These are phyloP conservation scores for Hetaerina americana DNA, from an alignment of 1,140 invertebrate genomes.

Conservation along the genomic window DNA sequence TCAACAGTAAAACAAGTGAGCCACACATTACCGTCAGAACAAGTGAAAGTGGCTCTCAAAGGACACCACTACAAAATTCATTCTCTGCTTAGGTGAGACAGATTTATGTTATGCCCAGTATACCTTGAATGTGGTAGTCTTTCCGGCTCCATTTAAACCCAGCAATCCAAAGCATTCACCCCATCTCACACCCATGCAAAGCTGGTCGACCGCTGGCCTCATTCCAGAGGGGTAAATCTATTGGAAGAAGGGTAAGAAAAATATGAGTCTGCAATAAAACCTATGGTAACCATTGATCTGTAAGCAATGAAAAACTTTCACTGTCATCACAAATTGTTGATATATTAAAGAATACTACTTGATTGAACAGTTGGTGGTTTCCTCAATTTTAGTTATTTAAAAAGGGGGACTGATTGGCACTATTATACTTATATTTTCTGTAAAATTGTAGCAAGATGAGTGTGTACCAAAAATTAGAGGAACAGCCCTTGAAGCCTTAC, in stretches of 20 bases:
- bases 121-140: constrained; percentile 76
- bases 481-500: no score
- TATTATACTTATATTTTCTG: no score
- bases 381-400: no score
- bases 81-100: no score
- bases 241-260: neutral
- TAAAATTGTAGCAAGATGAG: no score
- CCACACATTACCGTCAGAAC: no score
- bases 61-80: neutral
- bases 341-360: neutral
- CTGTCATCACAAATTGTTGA: neutral
- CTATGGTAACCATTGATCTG: neutral
- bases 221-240: constrained; percentile 15
- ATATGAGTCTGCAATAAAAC: neutral
- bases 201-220: constrained; percentile 46
- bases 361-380: no score
- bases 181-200: constrained; percentile 55
- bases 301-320: neutral
- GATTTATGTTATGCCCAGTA: no score
- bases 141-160: constrained; percentile 77
- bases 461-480: no score
- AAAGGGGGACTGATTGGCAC: no score
- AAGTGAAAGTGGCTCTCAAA: neutral
- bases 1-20: no score
- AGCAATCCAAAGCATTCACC: constrained; percentile 76